Evolutionary conservation across 2,888 invertebrate genomes (phyloP).

Genomic region (Cephus rjabovi): DNA sequence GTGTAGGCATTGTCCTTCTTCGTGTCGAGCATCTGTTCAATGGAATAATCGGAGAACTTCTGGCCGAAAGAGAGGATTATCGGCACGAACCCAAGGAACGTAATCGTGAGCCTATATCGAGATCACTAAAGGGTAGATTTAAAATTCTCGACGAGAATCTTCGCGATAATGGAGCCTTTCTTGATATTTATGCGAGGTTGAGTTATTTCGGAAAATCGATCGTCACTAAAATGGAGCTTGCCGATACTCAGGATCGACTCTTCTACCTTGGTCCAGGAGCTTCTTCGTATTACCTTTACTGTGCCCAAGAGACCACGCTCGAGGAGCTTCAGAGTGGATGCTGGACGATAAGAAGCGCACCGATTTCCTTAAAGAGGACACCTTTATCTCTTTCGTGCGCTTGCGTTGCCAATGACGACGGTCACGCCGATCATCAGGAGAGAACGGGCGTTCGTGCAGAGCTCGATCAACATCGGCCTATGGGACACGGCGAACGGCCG

Average conservation of each 20-base stretch:
- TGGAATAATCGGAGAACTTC: slow-evolving; percentile 49
- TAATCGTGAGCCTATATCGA: slow-evolving; percentile 50
- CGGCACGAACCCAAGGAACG: slow-evolving; percentile 38
- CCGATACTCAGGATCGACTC: slow-evolving; percentile 10
- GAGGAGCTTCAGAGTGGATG: slow-evolving; percentile 34
- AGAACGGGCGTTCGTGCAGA: not conserved
- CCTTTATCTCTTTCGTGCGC: no score
- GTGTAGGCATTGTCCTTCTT: slow-evolving; percentile 41
- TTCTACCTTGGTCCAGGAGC: slow-evolving; percentile 51
- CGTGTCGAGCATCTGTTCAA: slow-evolving; percentile 49
- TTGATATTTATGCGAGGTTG: slow-evolving; percentile 50
- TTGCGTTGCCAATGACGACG: slow-evolving; percentile 28
- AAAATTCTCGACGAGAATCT: slow-evolving; percentile 45
- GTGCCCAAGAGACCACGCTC: slow-evolving; percentile 40
- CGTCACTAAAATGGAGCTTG: slow-evolving; percentile 48
- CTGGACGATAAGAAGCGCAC: slow-evolving; percentile 25
- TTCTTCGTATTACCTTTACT: slow-evolving; percentile 45
- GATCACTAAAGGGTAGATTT: slow-evolving; percentile 32
- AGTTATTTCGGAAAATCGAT: slow-evolving; percentile 53
- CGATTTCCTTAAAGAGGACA: not conserved
- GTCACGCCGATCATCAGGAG: not conserved
- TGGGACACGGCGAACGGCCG: no score
- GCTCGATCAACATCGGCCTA: no score
- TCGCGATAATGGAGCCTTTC: slow-evolving; percentile 27
- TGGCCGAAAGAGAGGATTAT: slow-evolving; percentile 41